phyloP scores from a whole-genome alignment of 2,888 invertebrate genomes.

The Tiliacea citrago region DNA sequence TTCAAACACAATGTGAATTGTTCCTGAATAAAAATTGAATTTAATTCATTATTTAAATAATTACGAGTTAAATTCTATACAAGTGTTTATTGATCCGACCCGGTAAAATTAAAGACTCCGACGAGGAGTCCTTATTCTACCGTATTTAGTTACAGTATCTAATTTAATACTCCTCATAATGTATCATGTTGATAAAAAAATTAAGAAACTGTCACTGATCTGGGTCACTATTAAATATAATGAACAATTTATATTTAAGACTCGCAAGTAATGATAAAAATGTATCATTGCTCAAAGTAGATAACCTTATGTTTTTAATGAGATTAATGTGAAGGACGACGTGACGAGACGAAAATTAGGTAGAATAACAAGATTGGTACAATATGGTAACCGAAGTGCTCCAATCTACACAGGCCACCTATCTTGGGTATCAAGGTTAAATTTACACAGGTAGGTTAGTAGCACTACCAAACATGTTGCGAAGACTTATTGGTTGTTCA shows the following conservation, averaged over 20 bases:
- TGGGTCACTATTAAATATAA: slow-evolving; percentile 2
- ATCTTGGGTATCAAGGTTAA: slow-evolving; percentile 6
- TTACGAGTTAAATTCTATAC: too few species aligned
- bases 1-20: too few species aligned
- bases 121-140: too few species aligned
- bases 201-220: background rate
- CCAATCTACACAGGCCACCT: background rate
- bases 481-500: background rate
- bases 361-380: slow-evolving; percentile 1
- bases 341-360: slow-evolving; percentile 8
- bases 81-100: too few species aligned
- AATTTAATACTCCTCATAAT: background rate
- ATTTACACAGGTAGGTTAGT: slow-evolving; percentile 6
- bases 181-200: background rate
- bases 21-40: too few species aligned
- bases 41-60: too few species aligned
- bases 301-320: background rate
- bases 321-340: slow-evolving; percentile 14
- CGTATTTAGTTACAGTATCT: background rate
- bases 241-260: background rate
- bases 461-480: slow-evolving; percentile 1
- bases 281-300: background rate
- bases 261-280: background rate
- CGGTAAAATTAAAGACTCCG: too few species aligned
- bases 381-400: background rate